These are phyloP conservation scores for Aphis gossypii DNA, from an alignment of 1,140 invertebrate species.

Conservation along the genomic window DNA sequence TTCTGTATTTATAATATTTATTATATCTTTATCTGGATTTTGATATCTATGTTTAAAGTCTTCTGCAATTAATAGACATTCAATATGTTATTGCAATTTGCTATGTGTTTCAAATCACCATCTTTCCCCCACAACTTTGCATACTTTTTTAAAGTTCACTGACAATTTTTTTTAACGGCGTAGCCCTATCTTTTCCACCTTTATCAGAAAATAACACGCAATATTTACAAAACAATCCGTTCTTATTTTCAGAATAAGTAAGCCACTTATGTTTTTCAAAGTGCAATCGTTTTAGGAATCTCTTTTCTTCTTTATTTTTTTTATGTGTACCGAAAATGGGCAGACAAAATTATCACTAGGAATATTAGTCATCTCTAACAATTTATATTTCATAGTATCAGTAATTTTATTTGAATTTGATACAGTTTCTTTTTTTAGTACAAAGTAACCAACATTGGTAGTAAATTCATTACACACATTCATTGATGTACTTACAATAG, in stretches of 20 bases:
- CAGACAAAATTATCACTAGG: too few relatives aligned
- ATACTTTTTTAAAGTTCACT: constrained; percentile 9
- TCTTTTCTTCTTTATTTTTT: constrained; percentile 14
- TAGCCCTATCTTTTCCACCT: background rate
- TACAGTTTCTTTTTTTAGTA: too few relatives aligned
- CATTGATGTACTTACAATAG: background rate
- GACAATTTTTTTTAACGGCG: background rate
- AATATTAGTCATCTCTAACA: too few relatives aligned
- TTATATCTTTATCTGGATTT: too few relatives aligned
- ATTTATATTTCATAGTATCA: too few relatives aligned
- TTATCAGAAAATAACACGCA: constrained; percentile 13
- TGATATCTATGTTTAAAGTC: too few relatives aligned
- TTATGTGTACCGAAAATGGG: too few relatives aligned
- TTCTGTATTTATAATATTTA: background rate
- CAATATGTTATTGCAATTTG: background rate
- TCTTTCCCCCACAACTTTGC: background rate
- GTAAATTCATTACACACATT: too few relatives aligned
- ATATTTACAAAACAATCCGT: background rate
- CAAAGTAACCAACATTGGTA: too few relatives aligned
- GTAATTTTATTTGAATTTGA: too few relatives aligned
- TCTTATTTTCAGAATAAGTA: background rate
- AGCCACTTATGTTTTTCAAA: background rate
- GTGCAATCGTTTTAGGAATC: constrained; percentile 3
- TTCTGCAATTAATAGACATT: too few relatives aligned
- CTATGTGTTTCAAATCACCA: background rate